Base-by-base conservation (phyloP, 2,888 invertebrate species). In the Petrolisthes manimaculis region DNA sequence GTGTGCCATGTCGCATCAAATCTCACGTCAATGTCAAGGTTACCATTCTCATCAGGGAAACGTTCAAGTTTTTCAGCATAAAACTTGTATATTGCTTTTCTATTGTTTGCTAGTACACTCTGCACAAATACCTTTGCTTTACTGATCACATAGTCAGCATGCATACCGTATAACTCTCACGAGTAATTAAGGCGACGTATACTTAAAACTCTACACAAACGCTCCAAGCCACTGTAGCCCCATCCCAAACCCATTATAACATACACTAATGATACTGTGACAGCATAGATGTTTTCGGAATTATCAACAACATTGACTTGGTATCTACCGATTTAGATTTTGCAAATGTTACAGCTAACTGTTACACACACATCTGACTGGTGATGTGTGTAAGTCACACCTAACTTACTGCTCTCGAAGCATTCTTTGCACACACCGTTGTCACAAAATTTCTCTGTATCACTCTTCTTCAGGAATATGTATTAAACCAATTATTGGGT, bases 1-100 rank as follows among this genome's bases (percentile, higher is more conserved):
- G 75, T 77, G 51, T 24, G 75, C 75, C 37, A 77, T 3, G 75
- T 24, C 75, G 37, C 75, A 24, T 75, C 75, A 75, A 75, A 75
- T 9, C 24, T 24, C 2, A 24, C 24, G 37, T 75, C 75, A n/a
- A 75, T 14, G 24, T 75, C 75, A 6, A 75, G 75, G 5, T 37
- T 24, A 24, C 71, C 37, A 75, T 75, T 24, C 51, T 75, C 75
- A 75, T 75, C 75, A 24, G 75, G 75, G 8, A 9, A 8, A 6
- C 9, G 21, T 21, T 4, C 9, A 75, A 24, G 75, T 75, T 75
- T 51, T 75, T 75, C 24, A 14, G 75, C 75, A 75, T 75, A 75
- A 75, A 75, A 75, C 37, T 75, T 37, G 37, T 37, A 37, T 37
- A 37, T 2, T 37, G 37, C 37, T 37, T 37, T 37, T 37, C 2